Base-by-base conservation (phyloP, 2,113 vertebrate genomes). In the crab-eating macaque (Macaca fascicularis) region DNA sequence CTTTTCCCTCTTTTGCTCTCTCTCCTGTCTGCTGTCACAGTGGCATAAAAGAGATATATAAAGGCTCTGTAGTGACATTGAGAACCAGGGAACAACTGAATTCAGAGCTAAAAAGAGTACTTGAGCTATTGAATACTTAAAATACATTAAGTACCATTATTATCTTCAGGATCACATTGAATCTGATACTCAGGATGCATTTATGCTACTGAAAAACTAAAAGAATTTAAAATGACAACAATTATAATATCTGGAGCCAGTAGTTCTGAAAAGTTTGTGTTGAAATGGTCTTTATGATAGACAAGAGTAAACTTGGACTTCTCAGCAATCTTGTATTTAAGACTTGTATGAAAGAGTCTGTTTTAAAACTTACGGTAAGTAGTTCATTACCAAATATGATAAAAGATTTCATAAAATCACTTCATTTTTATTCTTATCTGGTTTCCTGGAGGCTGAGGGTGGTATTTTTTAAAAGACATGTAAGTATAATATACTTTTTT, bases 351-450 rank as follows among this genome's bases (percentile, higher is more conserved):
- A 40, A 72, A 38, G 19, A 67, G 25, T 72, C 1, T n/a, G 25
- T 48, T 82, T 95, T 69, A 96, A 81, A 97, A 93, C 25, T 19
- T 94, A 25, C 84, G 10, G 55, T 38, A 87, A 88, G 17, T 40
- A 59, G 64, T 90, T 93, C 48, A 84, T 61, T 75, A n/a, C 19
- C 48, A 86, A 79, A 92, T n/a, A 55, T 45, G 89, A 92, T 69
- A 61, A 67, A 67, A 25, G 50, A 76, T 52, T 82, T 95, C 59
- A 74, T 92, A 57, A 92, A 90, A 92, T 76, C 52, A 89, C 22
- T 95, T 90, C 13, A 86, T 70, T 55, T 89, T 82, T 43, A 82
- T 89, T 96, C 50, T 69, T 89, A 86, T 48, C 45, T 16, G 78
- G 75, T 79, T 86, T 90, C 48, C 38, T 79, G 30, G 40, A 86